phyloP scores from a whole-genome alignment of 2,797 vertebrate genomes.

The Notolepis coatsorum region DNA sequence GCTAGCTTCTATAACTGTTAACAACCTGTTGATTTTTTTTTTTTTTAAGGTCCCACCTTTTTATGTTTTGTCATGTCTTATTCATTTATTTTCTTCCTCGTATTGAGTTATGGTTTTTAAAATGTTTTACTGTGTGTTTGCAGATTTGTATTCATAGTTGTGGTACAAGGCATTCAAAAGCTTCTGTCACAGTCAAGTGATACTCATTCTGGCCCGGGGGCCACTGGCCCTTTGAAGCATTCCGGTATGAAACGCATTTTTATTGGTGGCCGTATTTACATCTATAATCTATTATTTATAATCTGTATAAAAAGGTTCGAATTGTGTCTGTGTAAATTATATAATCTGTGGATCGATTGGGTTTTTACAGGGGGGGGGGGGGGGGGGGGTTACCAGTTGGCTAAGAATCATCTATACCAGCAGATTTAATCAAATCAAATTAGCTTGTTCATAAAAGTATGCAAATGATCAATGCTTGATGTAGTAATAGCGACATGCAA shows the following conservation, averaged over 20 bases:
- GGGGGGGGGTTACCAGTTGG: too few species aligned
- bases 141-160: slow-evolving; percentile 8
- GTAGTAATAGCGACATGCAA: too few species aligned
- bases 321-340: too few species aligned
- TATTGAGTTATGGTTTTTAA: not conserved
- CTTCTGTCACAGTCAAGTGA: slow-evolving; percentile 15
- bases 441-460: too few species aligned
- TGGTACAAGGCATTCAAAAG: slow-evolving; percentile 43
- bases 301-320: too few species aligned
- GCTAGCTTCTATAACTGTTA: slow-evolving; percentile 14
- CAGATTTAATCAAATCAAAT: too few species aligned
- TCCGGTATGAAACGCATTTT: not conserved
- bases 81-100: not conserved
- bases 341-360: too few species aligned
- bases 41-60: not conserved
- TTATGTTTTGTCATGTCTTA: not conserved
- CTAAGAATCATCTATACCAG: too few species aligned
- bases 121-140: not conserved
- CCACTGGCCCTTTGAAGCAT: not conserved
- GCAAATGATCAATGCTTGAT: too few species aligned
- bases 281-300: not conserved
- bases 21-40: slow-evolving; percentile 3
- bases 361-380: too few species aligned
- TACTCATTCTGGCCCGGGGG: not conserved
- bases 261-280: not conserved